Evolutionary conservation across 1,140 invertebrate species (phyloP), one percentile per base, ranked within the genome.

Genomic region (Scaptomyza montana): DNA sequence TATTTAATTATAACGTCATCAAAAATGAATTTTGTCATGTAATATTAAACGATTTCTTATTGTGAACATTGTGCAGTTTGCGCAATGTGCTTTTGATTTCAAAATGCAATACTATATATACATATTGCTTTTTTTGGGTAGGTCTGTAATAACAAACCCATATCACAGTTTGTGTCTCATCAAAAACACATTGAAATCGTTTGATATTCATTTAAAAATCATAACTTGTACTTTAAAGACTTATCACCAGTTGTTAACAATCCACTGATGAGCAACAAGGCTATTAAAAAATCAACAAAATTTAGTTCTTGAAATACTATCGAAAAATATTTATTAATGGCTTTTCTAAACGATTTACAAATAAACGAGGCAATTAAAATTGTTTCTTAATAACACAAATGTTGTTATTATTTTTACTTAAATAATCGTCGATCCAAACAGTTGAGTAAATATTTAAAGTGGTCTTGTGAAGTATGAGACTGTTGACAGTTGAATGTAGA

Each of bases 201-300:
- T 84, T 84, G 68, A 85, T 69, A 85, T 79, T 84, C 47, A 84
- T 84, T 84, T 85, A 84, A 84, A 84, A 76, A 39, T 43, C 76
- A 79, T 85, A 84, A 76, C 36, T 78, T 61, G 66, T 51, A 68
- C 12, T 70, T 74, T 57, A 39, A 41, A 54, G 54, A 33, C 67
- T 71, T 71, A 79, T 76, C 59, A 68, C 55, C n/a, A n/a, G n/a
- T n/a, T n/a, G n/a, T n/a, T n/a, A n/a, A n/a, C n/a, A n/a, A n/a
- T n/a, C n/a, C n/a, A n/a, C n/a, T 80, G 63, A 77, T 80, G 69
- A 74, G 43, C 25, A 10, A 21, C 55, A 80, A 76, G 79, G 75
- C 63, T 78, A 41, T 51, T 36, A 25, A 45, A 66, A 36, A 65
- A 59, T 6, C 5, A 30, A 45, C 9, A 21, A 50, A 25, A 21